These are phyloP conservation scores for Pocillopora damicornis DNA, from an alignment of 64 coral and sea anemone genomes.

Conservation along the genomic window DNA sequence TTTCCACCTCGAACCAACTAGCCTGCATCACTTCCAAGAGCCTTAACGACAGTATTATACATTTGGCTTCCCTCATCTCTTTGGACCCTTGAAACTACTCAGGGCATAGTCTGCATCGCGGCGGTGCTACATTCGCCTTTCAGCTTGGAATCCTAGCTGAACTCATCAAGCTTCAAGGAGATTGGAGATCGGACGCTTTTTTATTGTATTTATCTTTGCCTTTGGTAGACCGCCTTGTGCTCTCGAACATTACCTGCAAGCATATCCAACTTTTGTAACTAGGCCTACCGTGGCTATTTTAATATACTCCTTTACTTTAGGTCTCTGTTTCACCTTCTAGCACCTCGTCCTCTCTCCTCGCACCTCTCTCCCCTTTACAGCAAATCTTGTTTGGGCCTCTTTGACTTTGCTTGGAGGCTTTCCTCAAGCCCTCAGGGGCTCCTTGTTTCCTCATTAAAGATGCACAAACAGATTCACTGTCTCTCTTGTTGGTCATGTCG, in stretches of 20 bases:
- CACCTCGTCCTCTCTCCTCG: no score
- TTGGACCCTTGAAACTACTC: no score
- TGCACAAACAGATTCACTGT: slow-evolving; percentile 1
- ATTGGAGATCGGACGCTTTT: slow-evolving; percentile 37
- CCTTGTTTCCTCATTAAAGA: not conserved
- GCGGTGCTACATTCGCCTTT: not conserved
- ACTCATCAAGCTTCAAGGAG: slow-evolving; percentile 35
- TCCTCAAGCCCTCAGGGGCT: not conserved
- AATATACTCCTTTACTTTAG: not conserved
- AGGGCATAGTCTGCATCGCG: no score
- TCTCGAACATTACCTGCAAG: not conserved
- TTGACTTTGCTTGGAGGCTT: not conserved
- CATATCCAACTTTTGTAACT: not conserved
- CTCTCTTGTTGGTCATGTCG: no score
- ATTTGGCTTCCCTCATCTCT: not conserved
- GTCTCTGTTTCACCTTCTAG: no score
- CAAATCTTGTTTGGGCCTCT: slow-evolving; percentile 33
- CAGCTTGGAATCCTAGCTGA: slow-evolving; percentile 26
- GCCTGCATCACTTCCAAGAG: not conserved
- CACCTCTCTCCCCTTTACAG: slow-evolving; percentile 6
- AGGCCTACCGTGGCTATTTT: not conserved
- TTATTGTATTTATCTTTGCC: slow-evolving; percentile 40
- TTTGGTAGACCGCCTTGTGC: slow-evolving; percentile 8
- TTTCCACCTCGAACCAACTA: not conserved
- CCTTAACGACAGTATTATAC: not conserved